These are phyloP conservation scores for Gortyna flavago DNA, from an alignment of 2,888 invertebrate species.

Conservation along the genomic window DNA sequence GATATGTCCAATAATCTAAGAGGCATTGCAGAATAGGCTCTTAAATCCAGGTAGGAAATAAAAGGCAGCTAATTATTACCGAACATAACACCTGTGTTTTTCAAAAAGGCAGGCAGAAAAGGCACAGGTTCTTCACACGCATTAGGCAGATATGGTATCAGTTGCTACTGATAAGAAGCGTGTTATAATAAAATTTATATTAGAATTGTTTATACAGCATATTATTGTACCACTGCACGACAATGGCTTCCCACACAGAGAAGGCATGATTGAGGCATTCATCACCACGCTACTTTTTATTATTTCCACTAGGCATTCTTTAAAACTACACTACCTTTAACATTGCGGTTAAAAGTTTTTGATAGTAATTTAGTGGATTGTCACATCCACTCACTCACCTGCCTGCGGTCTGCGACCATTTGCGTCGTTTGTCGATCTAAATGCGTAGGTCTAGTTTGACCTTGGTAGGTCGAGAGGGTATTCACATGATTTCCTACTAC, in stretches of 20 bases:
- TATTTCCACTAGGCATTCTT: too few species aligned
- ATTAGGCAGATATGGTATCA: background rate
- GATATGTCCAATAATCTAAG: background rate
- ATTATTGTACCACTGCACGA: background rate
- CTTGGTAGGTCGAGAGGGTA: constrained; percentile 55
- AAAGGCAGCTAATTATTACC: background rate
- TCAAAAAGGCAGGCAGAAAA: background rate
- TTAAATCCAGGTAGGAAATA: background rate
- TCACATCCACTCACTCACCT: background rate
- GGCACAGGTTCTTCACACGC: background rate
- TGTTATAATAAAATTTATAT: too few species aligned
- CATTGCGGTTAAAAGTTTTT: background rate
- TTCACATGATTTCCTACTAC: constrained; percentile 47
- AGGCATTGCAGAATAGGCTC: background rate
- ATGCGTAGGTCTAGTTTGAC: constrained; percentile 48
- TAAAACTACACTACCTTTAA: background rate
- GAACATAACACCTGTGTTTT: background rate
- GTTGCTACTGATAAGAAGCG: too few species aligned
- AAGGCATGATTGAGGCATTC: background rate
- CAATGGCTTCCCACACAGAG: background rate
- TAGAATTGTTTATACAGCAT: too few species aligned
- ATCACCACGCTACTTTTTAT: background rate
- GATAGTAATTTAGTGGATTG: background rate
- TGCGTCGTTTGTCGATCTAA: constrained; percentile 25
- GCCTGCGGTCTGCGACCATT: background rate